Evolutionary conservation across 2,888 invertebrate genomes (phyloP), one percentile per base, ranked within the genome.

Genomic region (Ernsta delagoae): DNA sequence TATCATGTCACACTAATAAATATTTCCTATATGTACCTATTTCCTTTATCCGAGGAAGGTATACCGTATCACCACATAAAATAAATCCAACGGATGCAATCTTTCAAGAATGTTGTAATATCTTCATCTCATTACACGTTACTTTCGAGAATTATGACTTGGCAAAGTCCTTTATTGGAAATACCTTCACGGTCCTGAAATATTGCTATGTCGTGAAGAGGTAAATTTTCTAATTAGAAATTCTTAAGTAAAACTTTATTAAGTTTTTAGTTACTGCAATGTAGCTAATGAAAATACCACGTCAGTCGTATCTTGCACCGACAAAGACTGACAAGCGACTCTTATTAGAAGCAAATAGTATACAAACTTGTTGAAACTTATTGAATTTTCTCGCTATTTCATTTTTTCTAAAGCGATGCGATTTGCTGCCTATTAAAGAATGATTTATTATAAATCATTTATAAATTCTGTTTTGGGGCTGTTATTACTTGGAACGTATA

Each of bases 111-210:
- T 90, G 87, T 84, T 84, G 85, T 89, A 88, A 91, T 86, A 92
- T 89, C 89, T 90, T 89, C 92, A 92, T 92, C 92, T 93, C 90
- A 92, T 92, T 92, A 93, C 89, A 89, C 88, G 92, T 89, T 86
- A 91, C 93, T 92, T 92, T 91, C 89, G 90, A 93, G 92, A 92
- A 92, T 92, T 92, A 92, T 93, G 92, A 92, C 90, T 93, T 91
- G 92, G 92, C 92, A 89, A 91, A 92, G 92, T 89, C 92, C 92
- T 90, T 93, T 93, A 93, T 93, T 93, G 93, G 92, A 93, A 93
- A 93, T 93, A 93, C 92, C 92, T 92, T 85, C 91, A 90, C 92
- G 88, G 80, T 86, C 87, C 88, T 92, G 91, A 93, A 93, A 92
- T 93, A 93, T 93, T 90, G 91, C 93, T 89, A 90, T 91, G 91